Evolutionary conservation across 2,113 vertebrate genomes (phyloP).

Genomic region (Mystacornis crossleyi): DNA sequence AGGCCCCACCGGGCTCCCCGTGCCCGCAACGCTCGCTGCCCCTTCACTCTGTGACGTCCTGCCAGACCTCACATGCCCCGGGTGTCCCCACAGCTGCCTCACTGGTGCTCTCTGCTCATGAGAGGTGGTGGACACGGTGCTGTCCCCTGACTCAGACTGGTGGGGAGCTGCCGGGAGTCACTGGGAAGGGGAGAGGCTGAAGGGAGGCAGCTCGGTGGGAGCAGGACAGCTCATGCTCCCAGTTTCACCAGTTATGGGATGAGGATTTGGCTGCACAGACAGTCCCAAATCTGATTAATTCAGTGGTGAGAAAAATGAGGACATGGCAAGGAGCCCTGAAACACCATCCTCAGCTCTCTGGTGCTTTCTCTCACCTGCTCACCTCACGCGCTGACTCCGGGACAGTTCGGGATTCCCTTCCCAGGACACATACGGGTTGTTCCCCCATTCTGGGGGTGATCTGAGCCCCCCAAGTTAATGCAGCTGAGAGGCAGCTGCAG

Average conservation of each 20-base stretch:
- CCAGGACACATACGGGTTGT: neutral
- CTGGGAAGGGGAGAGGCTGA: neutral
- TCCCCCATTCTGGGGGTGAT: neutral
- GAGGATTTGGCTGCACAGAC: neutral
- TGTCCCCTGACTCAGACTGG: neutral
- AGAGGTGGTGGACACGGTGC: neutral
- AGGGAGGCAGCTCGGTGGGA: neutral
- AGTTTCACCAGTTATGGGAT: neutral
- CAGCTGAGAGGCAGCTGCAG: neutral
- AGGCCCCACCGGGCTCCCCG: neutral
- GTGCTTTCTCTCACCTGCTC: neutral
- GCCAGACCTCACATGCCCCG: fast-evolving
- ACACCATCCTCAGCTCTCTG: fast-evolving
- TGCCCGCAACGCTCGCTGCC: fast-evolving
- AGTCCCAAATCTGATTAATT: neutral
- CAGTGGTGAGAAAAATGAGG: fast-evolving
- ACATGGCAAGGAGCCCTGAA: neutral
- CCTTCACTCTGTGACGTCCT: fast-evolving
- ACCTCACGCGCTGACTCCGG: fast-evolving
- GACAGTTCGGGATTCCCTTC: neutral
- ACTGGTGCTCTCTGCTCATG: fast-evolving
- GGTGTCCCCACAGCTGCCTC: neutral
- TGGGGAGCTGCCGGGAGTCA: neutral
- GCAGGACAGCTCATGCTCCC: neutral
- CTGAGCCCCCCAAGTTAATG: neutral